These are phyloP conservation scores for Planococcus citri DNA, from an alignment of 1,140 invertebrate genomes.

Conservation along the genomic window DNA sequence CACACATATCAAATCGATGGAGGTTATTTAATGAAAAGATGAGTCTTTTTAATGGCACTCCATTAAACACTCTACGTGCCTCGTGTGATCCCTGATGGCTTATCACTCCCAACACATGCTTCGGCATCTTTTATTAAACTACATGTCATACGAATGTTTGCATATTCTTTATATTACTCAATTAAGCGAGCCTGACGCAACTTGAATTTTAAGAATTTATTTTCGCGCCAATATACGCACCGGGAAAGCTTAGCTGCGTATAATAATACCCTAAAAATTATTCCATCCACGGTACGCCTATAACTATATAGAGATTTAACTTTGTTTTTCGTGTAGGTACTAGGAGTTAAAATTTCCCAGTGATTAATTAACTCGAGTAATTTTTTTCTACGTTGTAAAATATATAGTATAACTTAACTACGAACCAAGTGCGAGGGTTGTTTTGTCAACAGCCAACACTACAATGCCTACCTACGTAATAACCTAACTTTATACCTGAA, in stretches of 20 bases:
- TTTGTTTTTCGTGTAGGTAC: background rate
- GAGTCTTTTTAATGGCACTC: conserved; percentile 16
- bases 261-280: background rate
- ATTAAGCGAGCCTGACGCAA: conserved; percentile 1
- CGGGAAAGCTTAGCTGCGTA: too few relatives aligned
- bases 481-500: too few relatives aligned
- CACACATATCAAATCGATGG: background rate
- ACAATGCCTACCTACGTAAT: too few relatives aligned
- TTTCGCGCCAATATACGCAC: background rate
- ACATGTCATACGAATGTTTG: conserved; percentile 14
- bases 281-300: background rate
- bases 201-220: conserved; percentile 4
- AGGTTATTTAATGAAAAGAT: conserved; percentile 16
- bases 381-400: too few relatives aligned
- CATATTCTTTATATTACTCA: conserved; percentile 16
- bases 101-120: conserved; percentile 8
- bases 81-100: conserved; percentile 4
- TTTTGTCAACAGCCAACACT: too few relatives aligned
- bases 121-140: conserved; percentile 11
- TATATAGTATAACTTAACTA: too few relatives aligned
- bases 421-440: too few relatives aligned
- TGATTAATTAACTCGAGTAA: too few relatives aligned
- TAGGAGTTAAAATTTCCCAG: too few relatives aligned
- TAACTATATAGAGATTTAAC: background rate
- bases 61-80: conserved; percentile 9